Evolutionary conservation across 2,113 vertebrate genomes (phyloP).

Genomic region (Forbesichthys agassizii): DNA sequence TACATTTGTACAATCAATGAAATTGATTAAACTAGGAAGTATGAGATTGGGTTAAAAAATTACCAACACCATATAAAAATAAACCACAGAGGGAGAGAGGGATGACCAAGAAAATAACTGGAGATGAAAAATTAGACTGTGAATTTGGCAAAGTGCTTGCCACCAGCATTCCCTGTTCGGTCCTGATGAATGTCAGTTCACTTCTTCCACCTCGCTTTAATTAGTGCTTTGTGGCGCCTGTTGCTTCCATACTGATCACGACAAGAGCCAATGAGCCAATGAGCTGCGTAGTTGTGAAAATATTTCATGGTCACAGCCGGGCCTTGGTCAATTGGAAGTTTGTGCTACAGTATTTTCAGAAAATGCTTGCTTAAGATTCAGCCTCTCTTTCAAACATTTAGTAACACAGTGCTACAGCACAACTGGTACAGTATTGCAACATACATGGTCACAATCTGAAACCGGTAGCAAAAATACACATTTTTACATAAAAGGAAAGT

Average conservation of each 20-base stretch:
- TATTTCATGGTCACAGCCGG: conserved; percentile 41
- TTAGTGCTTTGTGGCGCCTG: conserved; percentile 55
- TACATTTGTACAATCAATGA: conserved; percentile 90
- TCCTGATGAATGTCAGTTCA: conserved; percentile 68
- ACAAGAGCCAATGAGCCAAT: conserved; percentile 29
- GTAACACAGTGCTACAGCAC: no score
- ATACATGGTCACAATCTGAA: no score
- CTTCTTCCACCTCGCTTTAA: conserved; percentile 66
- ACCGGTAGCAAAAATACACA: no score
- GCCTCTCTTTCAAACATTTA: no score
- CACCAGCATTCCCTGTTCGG: conserved; percentile 18
- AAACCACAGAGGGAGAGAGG: conserved; percentile 62
- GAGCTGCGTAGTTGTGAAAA: conserved; percentile 66
- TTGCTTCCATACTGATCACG: conserved; percentile 35
- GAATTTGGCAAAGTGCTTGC: conserved; percentile 48
- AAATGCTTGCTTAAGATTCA: no score
- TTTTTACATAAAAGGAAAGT: no score
- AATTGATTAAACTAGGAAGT: conserved; percentile 85
- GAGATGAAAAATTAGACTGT: conserved; percentile 62
- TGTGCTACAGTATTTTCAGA: conserved; percentile 31
- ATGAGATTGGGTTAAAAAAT: conserved; percentile 81
- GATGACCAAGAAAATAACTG: conserved; percentile 55
- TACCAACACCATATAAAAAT: conserved; percentile 82
- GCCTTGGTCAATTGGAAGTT: conserved; percentile 43
- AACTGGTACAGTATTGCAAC: no score